Evolutionary conservation across 2,888 invertebrate genomes (phyloP), one percentile per base, ranked within the genome.

Genomic region (Nomada ferruginata): DNA sequence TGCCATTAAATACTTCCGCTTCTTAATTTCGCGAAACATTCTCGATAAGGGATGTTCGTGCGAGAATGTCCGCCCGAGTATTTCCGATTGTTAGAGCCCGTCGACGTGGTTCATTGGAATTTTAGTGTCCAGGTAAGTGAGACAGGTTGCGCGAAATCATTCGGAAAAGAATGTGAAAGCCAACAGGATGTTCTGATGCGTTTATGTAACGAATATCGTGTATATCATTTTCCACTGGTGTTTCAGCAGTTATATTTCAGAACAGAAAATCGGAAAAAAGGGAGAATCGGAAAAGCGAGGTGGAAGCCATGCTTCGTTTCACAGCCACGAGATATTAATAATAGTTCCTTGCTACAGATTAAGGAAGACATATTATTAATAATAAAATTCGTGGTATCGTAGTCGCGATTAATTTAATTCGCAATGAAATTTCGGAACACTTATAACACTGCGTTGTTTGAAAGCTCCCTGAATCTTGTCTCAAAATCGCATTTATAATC

Each of bases 111-210:
- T 59, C 50, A 11, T 44, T 50, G 74, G 23, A 57, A 74, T 74
- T 60, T 47, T 9, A 26, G n/a, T 20, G 61, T 55, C 57, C 23
- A 59, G 9, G 15, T 10, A 52, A 59, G 63, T 15, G 63, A 59
- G 64, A 13, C 42, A 59, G 59, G 59, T 42, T 23, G 52, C 15
- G 47, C 61, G 55, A 71, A 47, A 65, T 76, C 44, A 59, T n/a
- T 59, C 29, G n/a, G 53, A 74, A 77, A 75, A 75, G 77, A 75
- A 77, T 77, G 77, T 77, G 77, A 77, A 78, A 76, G 78, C 50
- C 76, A 63, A 76, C 61, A 76, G 77, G 61, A 13, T 61, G 61
- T 50, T 52, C 42, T 18, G 23, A 52, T 0, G 44, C 15, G 52
- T 76, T 59, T 61, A 65, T 66, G 29, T 23, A 76, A 53, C 55